phyloP scores from a whole-genome alignment of 2,797 vertebrate species.

The Takifugu rubripes region DNA sequence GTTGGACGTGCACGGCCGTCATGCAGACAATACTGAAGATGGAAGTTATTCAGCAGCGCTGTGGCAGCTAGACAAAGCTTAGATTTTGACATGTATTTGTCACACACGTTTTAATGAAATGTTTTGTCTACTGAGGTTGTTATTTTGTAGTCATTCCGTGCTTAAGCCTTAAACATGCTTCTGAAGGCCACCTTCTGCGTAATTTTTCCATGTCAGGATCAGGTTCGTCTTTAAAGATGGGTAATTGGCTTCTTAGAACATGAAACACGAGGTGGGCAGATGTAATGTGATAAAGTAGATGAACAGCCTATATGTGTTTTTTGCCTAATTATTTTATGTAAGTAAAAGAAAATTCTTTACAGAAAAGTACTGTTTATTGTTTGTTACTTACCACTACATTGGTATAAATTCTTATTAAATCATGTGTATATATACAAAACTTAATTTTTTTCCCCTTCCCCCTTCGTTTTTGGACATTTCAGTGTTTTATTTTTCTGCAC shows the following conservation, averaged over 20 bases:
- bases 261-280: slow-evolving; percentile 83
- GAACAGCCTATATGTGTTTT: slow-evolving; percentile 75
- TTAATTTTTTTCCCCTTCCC: slow-evolving; percentile 61
- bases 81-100: slow-evolving; percentile 96
- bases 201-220: slow-evolving; percentile 76
- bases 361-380: slow-evolving; percentile 94
- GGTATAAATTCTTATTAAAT: slow-evolving; percentile 98
- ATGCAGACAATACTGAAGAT: slow-evolving; percentile 83
- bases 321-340: slow-evolving; percentile 82
- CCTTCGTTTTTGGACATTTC: slow-evolving; percentile 66
- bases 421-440: slow-evolving; percentile 85
- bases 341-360: slow-evolving; percentile 75
- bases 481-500: slow-evolving; percentile 60
- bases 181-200: slow-evolving; percentile 84
- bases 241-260: slow-evolving; percentile 89
- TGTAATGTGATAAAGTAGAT: slow-evolving; percentile 77
- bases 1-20: slow-evolving; percentile 81
- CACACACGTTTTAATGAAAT: slow-evolving; percentile 95
- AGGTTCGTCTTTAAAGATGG: slow-evolving; percentile 70
- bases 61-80: slow-evolving; percentile 99
- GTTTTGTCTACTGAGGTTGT: slow-evolving; percentile 96
- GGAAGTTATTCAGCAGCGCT: slow-evolving; percentile 91
- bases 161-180: slow-evolving; percentile 96
- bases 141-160: slow-evolving; percentile 99
- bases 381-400: slow-evolving; percentile 98